Evolutionary conservation across 2,113 vertebrate species (phyloP).

Genomic region (Misgurnus anguillicaudatus): DNA sequence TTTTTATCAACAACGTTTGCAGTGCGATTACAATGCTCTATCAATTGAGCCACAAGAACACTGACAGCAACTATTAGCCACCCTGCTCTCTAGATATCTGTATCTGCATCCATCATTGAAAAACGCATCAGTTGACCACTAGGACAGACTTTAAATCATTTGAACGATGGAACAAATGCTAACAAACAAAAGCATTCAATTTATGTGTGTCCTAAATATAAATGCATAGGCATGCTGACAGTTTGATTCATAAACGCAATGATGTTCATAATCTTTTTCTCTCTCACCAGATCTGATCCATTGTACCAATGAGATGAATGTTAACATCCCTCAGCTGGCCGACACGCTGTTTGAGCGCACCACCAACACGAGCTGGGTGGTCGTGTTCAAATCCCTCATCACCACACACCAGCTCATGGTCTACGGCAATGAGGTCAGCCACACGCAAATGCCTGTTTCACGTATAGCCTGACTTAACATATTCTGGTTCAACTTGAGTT

Average conservation of each 20-base stretch:
- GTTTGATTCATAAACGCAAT: slow-evolving; percentile 2
- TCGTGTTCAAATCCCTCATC: slow-evolving; percentile 91
- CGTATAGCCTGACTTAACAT: neutral
- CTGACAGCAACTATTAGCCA: too few species aligned
- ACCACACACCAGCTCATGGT: slow-evolving; percentile 92
- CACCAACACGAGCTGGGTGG: slow-evolving; percentile 91
- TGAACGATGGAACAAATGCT: neutral
- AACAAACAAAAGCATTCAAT: neutral
- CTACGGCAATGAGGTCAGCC: slow-evolving; percentile 89
- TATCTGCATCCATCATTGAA: too few species aligned
- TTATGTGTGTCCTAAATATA: neutral
- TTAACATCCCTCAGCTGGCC: slow-evolving; percentile 90
- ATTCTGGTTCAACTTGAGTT: neutral
- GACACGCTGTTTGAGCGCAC: slow-evolving; percentile 92
- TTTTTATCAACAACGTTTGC: too few species aligned
- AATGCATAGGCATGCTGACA: neutral
- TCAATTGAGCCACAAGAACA: too few species aligned
- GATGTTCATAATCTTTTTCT: neutral
- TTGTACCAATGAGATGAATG: slow-evolving; percentile 93
- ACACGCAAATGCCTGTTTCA: too few species aligned
- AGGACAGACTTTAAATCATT: too few species aligned
- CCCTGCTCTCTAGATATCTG: too few species aligned
- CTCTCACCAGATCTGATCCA: slow-evolving; percentile 83
- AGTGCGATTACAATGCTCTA: too few species aligned
- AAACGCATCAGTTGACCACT: too few species aligned